These are phyloP conservation scores for Ciconia stormi DNA, from an alignment of 2,113 vertebrate species.

Conservation along the genomic window DNA sequence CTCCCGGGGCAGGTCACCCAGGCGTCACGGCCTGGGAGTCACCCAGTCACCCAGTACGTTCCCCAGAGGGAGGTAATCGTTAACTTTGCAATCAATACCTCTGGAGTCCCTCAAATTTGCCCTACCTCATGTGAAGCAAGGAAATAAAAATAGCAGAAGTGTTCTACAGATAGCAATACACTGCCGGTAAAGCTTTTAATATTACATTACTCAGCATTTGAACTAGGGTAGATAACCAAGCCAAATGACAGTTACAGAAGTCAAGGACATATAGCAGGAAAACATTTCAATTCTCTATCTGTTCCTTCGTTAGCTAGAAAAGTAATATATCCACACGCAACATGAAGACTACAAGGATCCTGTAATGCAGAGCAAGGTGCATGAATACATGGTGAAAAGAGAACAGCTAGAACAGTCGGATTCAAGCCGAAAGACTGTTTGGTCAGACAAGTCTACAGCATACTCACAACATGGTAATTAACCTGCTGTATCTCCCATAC, in stretches of 20 bases:
- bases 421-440: neutral
- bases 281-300: neutral
- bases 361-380: neutral
- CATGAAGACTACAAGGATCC: neutral
- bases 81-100: neutral
- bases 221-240: neutral
- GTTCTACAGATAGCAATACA: neutral
- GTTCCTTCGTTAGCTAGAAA: neutral
- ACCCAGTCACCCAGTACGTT: too few species aligned
- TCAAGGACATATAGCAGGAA: neutral
- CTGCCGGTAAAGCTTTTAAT: neutral
- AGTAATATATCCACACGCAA: neutral
- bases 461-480: neutral
- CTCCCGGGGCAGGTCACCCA: neutral
- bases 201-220: neutral
- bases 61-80: neutral
- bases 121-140: neutral
- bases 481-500: neutral
- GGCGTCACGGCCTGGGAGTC: too few species aligned
- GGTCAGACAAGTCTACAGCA: neutral
- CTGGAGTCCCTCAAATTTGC: neutral
- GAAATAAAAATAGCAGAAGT: neutral
- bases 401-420: neutral
- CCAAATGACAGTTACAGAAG: constrained; percentile 1
- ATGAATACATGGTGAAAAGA: neutral